phyloP scores from a whole-genome alignment of 2,113 vertebrate species.

The Odocoileus hemionus region DNA sequence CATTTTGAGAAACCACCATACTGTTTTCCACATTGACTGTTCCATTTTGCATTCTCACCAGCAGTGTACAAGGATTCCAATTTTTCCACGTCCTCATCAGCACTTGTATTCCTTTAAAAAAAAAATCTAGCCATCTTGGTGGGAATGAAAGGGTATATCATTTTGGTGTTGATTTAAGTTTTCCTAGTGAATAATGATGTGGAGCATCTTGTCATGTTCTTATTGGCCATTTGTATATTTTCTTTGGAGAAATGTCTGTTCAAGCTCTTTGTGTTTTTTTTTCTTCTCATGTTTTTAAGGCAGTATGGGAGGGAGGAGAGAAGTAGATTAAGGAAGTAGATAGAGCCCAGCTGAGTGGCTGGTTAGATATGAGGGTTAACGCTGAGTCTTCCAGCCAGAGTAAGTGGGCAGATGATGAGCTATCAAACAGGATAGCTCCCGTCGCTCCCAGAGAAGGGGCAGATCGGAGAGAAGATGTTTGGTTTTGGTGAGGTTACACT shows the following conservation, averaged over 20 bases:
- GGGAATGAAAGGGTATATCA: not conserved
- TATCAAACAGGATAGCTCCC: not conserved
- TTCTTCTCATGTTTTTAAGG: not conserved
- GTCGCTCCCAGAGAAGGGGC: not conserved
- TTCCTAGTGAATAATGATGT: not conserved
- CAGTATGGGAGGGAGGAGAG: not conserved
- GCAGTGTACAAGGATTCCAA: not conserved
- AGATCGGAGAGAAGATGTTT: not conserved
- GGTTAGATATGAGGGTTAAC: not conserved
- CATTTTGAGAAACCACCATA: not conserved
- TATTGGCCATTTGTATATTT: not conserved
- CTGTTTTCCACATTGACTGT: not conserved
- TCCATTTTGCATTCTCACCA: not conserved
- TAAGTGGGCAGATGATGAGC: not conserved
- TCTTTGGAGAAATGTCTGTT: constrained; percentile 27
- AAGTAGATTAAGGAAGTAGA: constrained; percentile 37
- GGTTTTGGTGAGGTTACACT: not conserved
- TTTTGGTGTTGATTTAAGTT: constrained; percentile 14
- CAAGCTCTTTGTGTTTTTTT: not conserved
- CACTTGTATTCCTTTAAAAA: not conserved
- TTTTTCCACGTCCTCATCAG: not conserved
- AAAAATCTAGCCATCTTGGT: not conserved
- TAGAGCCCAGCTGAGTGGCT: not conserved
- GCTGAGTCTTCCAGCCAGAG: not conserved
- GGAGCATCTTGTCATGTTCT: not conserved